phyloP scores from a whole-genome alignment of 2,797 vertebrate genomes.

The Phrynocephalus guinanensis region DNA sequence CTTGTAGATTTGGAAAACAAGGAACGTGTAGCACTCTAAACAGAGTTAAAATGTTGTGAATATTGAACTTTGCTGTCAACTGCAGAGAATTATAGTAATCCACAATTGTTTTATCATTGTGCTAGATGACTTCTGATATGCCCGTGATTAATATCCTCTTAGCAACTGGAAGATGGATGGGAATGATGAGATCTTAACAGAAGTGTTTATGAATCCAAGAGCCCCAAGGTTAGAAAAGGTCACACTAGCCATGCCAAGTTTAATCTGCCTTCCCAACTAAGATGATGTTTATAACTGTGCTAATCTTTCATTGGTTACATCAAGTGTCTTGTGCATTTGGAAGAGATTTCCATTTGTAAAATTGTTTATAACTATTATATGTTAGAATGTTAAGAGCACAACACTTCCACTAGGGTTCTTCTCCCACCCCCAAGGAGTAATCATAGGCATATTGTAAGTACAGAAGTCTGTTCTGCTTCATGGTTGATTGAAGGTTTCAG shows the following conservation, averaged over 20 bases:
- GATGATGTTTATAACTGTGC: constrained; percentile 49
- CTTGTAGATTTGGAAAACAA: not conserved
- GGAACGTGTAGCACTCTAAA: not conserved
- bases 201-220: constrained; percentile 9
- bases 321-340: constrained; percentile 45
- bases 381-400: constrained; percentile 45
- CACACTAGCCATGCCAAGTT: constrained; percentile 45
- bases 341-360: constrained; percentile 55
- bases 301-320: constrained; percentile 53
- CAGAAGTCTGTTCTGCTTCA: constrained; percentile 67
- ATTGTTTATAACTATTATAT: constrained; percentile 46
- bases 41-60: constrained; percentile 16
- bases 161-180: constrained; percentile 14
- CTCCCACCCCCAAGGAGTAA: constrained; percentile 24
- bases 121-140: constrained; percentile 13
- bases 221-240: constrained; percentile 16
- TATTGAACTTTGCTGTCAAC: not conserved
- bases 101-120: not conserved
- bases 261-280: constrained; percentile 56
- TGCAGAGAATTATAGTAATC: not conserved
- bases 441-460: constrained; percentile 68
- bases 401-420: constrained; percentile 52
- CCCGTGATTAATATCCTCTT: not conserved
- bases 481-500: constrained; percentile 56
- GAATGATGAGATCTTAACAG: not conserved